Evolutionary conservation across 2,797 vertebrate genomes (phyloP).

Genomic region (Bradypodion ventrale): DNA sequence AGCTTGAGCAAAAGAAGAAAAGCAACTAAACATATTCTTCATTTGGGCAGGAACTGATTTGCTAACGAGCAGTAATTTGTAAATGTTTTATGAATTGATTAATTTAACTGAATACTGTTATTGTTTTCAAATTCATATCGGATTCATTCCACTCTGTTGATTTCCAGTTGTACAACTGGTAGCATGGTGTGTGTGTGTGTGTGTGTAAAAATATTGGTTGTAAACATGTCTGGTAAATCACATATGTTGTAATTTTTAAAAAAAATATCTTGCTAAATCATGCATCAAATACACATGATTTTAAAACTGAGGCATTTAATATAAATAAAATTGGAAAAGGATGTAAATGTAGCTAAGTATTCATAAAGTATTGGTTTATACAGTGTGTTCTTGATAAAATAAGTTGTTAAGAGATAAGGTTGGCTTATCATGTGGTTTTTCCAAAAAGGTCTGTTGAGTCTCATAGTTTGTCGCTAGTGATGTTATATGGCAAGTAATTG

Average conservation of each 20-base stretch:
- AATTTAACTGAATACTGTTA: slow-evolving; percentile 1
- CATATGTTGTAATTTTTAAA: slow-evolving; percentile 44
- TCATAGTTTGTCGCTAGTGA: neutral
- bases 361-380: neutral
- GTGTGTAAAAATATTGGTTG: slow-evolving; percentile 26
- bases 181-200: slow-evolving; percentile 14
- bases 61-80: neutral
- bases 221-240: slow-evolving; percentile 35
- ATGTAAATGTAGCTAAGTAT: slow-evolving; percentile 36
- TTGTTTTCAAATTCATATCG: slow-evolving; percentile 42
- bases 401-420: slow-evolving; percentile 5
- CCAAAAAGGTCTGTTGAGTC: neutral
- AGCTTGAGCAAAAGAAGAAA: slow-evolving; percentile 80
- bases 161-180: slow-evolving; percentile 66
- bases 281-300: slow-evolving; percentile 48
- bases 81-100: neutral
- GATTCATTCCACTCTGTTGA: slow-evolving; percentile 71
- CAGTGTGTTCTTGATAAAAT: neutral
- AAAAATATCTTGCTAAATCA: slow-evolving; percentile 32
- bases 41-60: slow-evolving; percentile 1
- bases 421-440: neutral
- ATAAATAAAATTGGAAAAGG: slow-evolving; percentile 47
- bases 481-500: neutral
- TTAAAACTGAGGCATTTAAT: slow-evolving; percentile 61
- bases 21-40: slow-evolving; percentile 73